Base-by-base conservation (phyloP, 2,888 invertebrate species). In the Eupithecia centaureata region DNA sequence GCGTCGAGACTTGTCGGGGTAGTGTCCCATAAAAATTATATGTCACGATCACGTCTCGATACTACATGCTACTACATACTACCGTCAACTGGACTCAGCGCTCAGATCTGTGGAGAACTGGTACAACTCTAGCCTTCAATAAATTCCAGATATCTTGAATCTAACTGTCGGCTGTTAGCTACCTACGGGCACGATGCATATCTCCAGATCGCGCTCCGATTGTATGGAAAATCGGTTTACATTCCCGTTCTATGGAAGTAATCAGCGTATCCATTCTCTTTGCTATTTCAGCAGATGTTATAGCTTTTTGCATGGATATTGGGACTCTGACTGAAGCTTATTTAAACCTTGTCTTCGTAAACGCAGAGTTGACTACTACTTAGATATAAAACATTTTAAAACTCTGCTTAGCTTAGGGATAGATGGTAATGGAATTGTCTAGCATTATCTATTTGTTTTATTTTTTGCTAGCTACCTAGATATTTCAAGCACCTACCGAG, bases 91-190 rank as follows among this genome's bases (percentile, higher is more conserved):
- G n/a, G n/a, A n/a, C n/a, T n/a, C n/a, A n/a, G n/a, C n/a, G n/a
- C n/a, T n/a, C n/a, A 10, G 47, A 47, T 22, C 47, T 47, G 22
- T 28, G 28, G n/a, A 56, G 30, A 32, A 47, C 5, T 13, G 18
- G 33, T 30, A 56, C 67, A 28, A 56, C 67, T 27, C 63, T 67
- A 63, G 59, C 13, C 57, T 63, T 67, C 63, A 28, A 67, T 68
- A 64, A 61, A 64, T 64, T 68, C 63, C 35, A 32, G 64, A 32
- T 68, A 68, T 68, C 67, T 67, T 25, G 32, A 51, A 68, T 68
- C 68, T 68, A 61, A 63, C 59, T 54, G 60, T 35, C 30, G 64
- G 61, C 47, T 61, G 63, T 67, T 60, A 67, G 63, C 38, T 58
- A 22, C 22, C 28, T 56, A 56, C 54, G 8, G 54, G n/a, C 28